Percentiles rank a stretch among this genome's conserved stretches.
phyloP scores from a whole-genome alignment of 1,140 invertebrate genomes.

The Coenobita brevimanus region DNA sequence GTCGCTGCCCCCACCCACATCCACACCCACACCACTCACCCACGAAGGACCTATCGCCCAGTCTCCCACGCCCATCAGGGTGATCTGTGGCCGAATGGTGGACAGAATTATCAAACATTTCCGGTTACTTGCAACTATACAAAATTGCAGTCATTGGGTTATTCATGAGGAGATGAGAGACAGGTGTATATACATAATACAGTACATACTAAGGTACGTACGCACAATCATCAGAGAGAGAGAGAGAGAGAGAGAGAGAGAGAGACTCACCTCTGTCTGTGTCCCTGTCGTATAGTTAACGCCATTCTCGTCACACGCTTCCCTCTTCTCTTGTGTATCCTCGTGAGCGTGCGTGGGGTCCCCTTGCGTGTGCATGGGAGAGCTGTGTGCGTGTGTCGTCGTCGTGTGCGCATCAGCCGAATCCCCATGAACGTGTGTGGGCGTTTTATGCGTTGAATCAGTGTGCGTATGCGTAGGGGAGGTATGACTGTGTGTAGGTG shows the following conservation, averaged over 20 bases:
- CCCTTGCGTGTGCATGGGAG: too few relatives aligned
- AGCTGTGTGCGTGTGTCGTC: too few relatives aligned
- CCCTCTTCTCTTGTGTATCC: background rate
- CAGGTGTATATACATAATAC: background rate
- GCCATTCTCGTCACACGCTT: background rate
- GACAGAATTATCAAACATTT: too few relatives aligned
- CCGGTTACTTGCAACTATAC: background rate
- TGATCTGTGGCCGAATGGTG: background rate
- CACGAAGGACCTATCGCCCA: conserved; percentile 61
- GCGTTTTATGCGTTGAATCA: too few relatives aligned
- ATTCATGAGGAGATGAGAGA: too few relatives aligned
- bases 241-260: background rate
- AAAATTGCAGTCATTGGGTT: background rate
- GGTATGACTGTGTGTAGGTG: too few relatives aligned
- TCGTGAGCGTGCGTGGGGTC: too few relatives aligned
- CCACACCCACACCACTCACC: conserved; percentile 44
- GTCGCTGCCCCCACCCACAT: conserved; percentile 41
- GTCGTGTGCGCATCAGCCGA: too few relatives aligned
- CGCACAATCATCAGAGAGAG: too few relatives aligned
- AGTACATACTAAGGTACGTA: background rate
- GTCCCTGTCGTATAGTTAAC: conserved; percentile 21
- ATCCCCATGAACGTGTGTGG: too few relatives aligned
- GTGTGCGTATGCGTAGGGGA: background rate
- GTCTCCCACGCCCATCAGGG: conserved; percentile 41
- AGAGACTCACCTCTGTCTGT: conserved; percentile 48